Evolutionary conservation across 2,113 vertebrate species (phyloP).

Genomic region (Laterallus jamaicensis): DNA sequence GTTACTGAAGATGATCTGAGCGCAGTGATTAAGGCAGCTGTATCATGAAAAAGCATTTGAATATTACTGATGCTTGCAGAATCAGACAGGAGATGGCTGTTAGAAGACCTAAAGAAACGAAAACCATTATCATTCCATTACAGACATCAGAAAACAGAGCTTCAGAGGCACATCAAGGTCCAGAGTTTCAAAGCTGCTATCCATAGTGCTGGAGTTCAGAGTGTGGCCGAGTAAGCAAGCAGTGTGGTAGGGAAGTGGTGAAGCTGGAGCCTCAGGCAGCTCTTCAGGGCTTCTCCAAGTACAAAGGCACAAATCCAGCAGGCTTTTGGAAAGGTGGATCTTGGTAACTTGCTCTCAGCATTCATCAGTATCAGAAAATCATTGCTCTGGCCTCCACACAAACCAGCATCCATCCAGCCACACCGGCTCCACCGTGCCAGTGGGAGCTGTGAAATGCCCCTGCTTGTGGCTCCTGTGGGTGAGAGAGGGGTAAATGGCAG

Average conservation of each 20-base stretch:
- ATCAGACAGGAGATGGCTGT: background rate
- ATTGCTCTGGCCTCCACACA: no score
- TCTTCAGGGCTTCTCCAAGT: background rate
- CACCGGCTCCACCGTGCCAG: background rate
- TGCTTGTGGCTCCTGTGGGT: accelerated
- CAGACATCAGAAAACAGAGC: background rate
- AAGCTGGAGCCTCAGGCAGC: accelerated
- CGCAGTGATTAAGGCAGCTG: background rate
- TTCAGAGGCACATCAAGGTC: background rate
- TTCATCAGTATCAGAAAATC: background rate
- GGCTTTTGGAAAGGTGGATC: background rate
- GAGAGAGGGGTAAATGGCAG: background rate
- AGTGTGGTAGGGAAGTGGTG: accelerated
- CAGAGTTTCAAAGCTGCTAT: background rate
- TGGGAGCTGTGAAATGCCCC: accelerated
- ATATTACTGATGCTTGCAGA: background rate
- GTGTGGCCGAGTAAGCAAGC: background rate
- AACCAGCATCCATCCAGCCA: background rate
- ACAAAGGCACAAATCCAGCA: background rate
- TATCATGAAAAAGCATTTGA: background rate
- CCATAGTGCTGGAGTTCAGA: accelerated
- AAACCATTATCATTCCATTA: background rate
- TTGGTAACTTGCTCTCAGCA: no score
- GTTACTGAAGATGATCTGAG: background rate
- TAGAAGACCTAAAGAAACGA: background rate